phyloP scores from a whole-genome alignment of 1,140 invertebrate species.

The Drosophila hydei region DNA sequence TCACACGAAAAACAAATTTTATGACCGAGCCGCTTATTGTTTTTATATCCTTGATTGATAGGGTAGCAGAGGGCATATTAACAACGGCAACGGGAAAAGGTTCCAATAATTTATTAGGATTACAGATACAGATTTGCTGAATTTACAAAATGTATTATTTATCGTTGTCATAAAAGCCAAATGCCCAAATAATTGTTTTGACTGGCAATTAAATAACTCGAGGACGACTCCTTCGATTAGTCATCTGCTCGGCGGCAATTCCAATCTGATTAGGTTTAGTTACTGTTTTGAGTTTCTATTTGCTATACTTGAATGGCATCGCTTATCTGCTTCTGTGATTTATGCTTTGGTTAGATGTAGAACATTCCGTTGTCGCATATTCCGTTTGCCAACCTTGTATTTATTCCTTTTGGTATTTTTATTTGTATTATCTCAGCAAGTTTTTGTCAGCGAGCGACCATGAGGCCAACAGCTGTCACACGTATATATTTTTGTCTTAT shows the following conservation, averaged over 20 bases:
- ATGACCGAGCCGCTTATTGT: constrained; percentile 63
- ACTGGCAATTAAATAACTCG: neutral
- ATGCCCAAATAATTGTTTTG: constrained; percentile 3
- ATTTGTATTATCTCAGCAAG: constrained; percentile 61
- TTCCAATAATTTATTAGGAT: neutral
- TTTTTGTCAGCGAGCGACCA: constrained; percentile 51
- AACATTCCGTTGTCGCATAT: constrained; percentile 38
- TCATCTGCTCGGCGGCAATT: neutral
- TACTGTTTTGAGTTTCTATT: too few relatives aligned
- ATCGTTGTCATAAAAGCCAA: constrained; percentile 8
- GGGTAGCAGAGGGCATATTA: constrained; percentile 35
- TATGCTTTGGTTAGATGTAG: constrained; percentile 10
- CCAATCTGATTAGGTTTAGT: neutral
- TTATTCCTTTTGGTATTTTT: constrained; percentile 39
- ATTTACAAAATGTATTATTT: constrained; percentile 12
- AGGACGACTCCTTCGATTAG: neutral
- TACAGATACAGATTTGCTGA: constrained; percentile 4
- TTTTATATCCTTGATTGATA: constrained; percentile 62
- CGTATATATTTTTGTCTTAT: constrained; percentile 26
- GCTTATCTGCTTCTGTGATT: constrained; percentile 10
- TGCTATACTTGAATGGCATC: too few relatives aligned
- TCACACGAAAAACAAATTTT: constrained; percentile 77
- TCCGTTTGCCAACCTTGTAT: constrained; percentile 33
- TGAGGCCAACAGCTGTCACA: constrained; percentile 68
- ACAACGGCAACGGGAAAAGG: neutral